Evolutionary conservation across 1,140 invertebrate genomes (phyloP).

Genomic region (Atopsyche davidsoni): DNA sequence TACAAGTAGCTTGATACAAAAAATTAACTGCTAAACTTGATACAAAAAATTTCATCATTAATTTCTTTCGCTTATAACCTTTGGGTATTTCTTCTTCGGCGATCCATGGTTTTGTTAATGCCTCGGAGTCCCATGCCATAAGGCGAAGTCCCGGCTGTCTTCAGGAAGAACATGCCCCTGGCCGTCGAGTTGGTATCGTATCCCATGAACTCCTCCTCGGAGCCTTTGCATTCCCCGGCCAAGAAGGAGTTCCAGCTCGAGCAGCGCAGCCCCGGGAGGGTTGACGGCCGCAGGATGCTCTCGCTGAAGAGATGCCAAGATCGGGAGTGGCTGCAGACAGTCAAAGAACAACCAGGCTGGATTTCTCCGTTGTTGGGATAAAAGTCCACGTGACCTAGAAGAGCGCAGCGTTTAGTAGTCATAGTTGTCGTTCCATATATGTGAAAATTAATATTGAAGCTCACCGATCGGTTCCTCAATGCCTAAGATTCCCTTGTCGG

Average conservation of each 20-base stretch:
- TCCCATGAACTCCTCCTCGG: constrained; percentile 45
- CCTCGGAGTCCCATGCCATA: no score
- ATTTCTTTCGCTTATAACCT: no score
- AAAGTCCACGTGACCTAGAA: constrained; percentile 63
- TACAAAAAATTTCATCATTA: no score
- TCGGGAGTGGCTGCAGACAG: constrained; percentile 57
- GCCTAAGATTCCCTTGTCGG: neutral
- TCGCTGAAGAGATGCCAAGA: constrained; percentile 57
- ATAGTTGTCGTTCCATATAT: neutral
- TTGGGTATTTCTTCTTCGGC: no score
- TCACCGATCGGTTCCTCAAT: constrained; percentile 23
- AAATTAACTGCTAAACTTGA: no score
- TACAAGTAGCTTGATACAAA: no score
- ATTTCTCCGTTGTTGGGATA: constrained; percentile 66
- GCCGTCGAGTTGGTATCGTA: constrained; percentile 44
- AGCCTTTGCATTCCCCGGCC: constrained; percentile 41
- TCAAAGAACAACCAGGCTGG: constrained; percentile 44
- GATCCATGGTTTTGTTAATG: no score
- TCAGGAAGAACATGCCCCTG: constrained; percentile 50
- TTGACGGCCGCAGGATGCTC: constrained; percentile 49
- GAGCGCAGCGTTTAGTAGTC: neutral
- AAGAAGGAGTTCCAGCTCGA: constrained; percentile 44
- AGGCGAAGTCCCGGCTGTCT: constrained; percentile 7
- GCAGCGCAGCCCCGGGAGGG: constrained; percentile 47
- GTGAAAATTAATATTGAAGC: no score